Evolutionary conservation across 1,140 invertebrate species (phyloP), one percentile per base, ranked within the genome.

Genomic region (Drosophila subobscura): DNA sequence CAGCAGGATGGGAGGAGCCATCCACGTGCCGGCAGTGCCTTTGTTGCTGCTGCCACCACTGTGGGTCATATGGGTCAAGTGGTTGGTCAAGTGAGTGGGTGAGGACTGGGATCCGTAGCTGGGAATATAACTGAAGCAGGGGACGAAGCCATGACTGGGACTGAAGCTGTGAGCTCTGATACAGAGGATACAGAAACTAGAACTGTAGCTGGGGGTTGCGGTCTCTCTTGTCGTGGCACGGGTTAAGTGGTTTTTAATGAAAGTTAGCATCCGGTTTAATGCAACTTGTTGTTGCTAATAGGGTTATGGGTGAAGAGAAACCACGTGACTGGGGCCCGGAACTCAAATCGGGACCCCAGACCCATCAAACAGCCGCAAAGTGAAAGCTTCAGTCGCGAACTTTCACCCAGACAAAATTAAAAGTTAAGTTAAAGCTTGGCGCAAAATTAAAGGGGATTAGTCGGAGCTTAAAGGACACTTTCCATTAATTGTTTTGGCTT

Each of bases 211-310:
- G 51, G 76, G 59, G 55, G 54, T 59, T 58, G 78, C 33, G 56
- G 61, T 73, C 67, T 65, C 64, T 46, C 64, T 66, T 86, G 81
- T 76, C 77, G 73, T 70, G 60, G 60, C 72, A 63, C 71, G 74
- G 83, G 78, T 83, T 86, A 86, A 86, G 84, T 86, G 83, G 77
- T 75, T 86, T 86, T 86, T 86, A 86, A 86, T 86, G 83, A 86
- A 86, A 86, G 83, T 86, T 86, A 84, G 78, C 79, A 86, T 85
- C 78, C 83, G 83, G 59, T 88, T 88, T 72, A 78, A 81, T 89
- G 83, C 74, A 84, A 83, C 78, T 86, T 81, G 70, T 81, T 77
- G 74, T 78, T 74, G 74, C 56, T 71, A 86, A 77, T 88, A 77
- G 66, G 67, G 74, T 54, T 76, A 77, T 50, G 55, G 46, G 23